phyloP scores from a whole-genome alignment of 2,797 vertebrate genomes.

The Scyliorhinus canicula region DNA sequence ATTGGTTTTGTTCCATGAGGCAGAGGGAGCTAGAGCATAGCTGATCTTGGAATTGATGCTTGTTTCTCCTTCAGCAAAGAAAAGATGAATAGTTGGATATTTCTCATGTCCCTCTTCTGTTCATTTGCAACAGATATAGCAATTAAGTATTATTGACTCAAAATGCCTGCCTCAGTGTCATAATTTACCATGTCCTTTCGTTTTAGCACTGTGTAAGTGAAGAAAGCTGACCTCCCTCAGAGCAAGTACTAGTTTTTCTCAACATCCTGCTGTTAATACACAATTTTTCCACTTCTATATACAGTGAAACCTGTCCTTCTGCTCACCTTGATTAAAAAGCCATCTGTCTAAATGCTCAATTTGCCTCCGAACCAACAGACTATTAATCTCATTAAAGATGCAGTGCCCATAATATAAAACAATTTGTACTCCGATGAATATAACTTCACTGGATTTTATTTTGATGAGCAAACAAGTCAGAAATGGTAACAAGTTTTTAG shows the following conservation, averaged over 20 bases:
- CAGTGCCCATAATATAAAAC: background rate
- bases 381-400: slow-evolving; percentile 16
- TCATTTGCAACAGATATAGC: background rate
- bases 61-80: background rate
- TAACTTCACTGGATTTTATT: background rate
- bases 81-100: background rate
- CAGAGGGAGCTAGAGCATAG: slow-evolving; percentile 15
- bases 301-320: background rate
- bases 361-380: background rate
- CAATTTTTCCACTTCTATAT: background rate
- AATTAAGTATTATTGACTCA: background rate
- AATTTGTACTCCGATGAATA: background rate
- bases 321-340: slow-evolving; percentile 26
- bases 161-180: background rate
- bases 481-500: background rate
- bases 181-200: background rate
- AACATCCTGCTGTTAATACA: background rate
- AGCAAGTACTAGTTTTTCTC: background rate
- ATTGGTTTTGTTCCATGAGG: background rate
- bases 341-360: background rate
- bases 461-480: background rate
- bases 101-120: background rate
- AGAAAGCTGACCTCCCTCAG: background rate
- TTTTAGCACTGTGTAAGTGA: background rate
- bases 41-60: background rate